Conservation (phyloP, 64 coral and sea anemone genomes). For the Dendrophyllia cribrosa region DNA sequence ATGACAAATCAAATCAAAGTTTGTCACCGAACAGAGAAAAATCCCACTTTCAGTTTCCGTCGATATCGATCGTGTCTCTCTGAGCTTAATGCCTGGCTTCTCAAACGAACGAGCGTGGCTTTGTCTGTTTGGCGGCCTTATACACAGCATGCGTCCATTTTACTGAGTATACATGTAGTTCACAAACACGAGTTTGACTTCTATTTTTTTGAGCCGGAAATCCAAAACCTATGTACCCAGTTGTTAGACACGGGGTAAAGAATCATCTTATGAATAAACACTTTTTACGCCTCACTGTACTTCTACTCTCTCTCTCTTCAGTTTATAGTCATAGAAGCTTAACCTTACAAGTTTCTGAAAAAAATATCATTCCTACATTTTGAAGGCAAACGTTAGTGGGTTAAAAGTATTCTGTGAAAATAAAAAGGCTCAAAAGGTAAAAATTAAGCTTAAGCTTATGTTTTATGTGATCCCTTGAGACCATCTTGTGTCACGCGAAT, state of each 20-base stretch:
- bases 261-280: neutral
- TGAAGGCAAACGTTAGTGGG: no score
- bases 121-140: neutral
- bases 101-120: neutral
- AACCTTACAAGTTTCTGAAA: no score
- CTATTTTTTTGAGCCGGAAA: neutral
- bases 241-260: neutral
- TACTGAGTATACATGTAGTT: neutral
- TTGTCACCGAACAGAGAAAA: neutral
- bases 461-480: constrained; percentile 1
- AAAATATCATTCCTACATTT: no score
- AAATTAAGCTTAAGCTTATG: neutral
- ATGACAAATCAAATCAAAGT: neutral
- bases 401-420: no score
- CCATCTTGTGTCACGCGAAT: constrained; percentile 15
- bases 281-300: no score
- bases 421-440: neutral
- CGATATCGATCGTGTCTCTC: neutral
- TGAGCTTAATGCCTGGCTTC: neutral
- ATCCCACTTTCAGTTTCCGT: neutral
- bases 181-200: neutral
- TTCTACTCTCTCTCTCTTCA: no score
- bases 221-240: neutral
- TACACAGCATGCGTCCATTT: constrained; percentile 11
- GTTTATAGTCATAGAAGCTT: no score